phyloP scores from a whole-genome alignment of 2,888 invertebrate genomes.

The Ormyrus thymus region DNA sequence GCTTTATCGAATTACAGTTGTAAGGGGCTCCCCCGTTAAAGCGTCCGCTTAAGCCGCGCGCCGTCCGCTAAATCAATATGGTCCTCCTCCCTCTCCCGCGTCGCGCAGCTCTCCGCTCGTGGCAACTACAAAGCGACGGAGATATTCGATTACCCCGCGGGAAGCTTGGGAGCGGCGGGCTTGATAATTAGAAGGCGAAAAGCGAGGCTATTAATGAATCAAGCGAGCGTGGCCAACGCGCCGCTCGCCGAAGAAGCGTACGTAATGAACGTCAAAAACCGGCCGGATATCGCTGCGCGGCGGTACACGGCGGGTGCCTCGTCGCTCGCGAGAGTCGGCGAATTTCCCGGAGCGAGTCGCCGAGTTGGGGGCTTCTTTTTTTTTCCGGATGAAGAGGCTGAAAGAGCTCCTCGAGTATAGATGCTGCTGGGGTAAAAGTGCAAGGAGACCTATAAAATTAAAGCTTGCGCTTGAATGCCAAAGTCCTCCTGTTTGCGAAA shows the following conservation, averaged over 20 bases:
- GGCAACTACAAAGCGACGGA: slow-evolving; percentile 38
- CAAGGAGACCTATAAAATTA: no score
- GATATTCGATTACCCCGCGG: slow-evolving; percentile 48
- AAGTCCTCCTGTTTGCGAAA: no score
- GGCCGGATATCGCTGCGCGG: slow-evolving; percentile 12
- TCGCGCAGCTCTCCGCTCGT: background rate
- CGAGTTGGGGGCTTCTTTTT: background rate
- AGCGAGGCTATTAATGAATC: slow-evolving; percentile 31
- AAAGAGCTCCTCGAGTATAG: no score
- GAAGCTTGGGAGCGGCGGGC: background rate
- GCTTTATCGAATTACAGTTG: slow-evolving; percentile 49
- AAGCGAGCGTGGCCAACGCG: background rate
- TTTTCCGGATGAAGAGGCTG: no score
- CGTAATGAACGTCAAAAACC: slow-evolving; percentile 41
- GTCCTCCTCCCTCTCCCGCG: background rate
- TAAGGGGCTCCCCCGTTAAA: slow-evolving; percentile 40
- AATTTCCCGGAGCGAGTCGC: slow-evolving; percentile 24
- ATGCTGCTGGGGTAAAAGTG: no score
- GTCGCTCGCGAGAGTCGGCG: background rate
- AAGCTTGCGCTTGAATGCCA: no score
- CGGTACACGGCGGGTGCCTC: background rate
- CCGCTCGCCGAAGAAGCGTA: slow-evolving; percentile 11
- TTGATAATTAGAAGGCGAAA: slow-evolving; percentile 48
- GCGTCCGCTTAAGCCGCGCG: slow-evolving; percentile 39
- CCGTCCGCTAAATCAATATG: slow-evolving; percentile 48